These are phyloP conservation scores for Neotoma lepida DNA, from an alignment of 2,113 vertebrate species.

Conservation along the genomic window DNA sequence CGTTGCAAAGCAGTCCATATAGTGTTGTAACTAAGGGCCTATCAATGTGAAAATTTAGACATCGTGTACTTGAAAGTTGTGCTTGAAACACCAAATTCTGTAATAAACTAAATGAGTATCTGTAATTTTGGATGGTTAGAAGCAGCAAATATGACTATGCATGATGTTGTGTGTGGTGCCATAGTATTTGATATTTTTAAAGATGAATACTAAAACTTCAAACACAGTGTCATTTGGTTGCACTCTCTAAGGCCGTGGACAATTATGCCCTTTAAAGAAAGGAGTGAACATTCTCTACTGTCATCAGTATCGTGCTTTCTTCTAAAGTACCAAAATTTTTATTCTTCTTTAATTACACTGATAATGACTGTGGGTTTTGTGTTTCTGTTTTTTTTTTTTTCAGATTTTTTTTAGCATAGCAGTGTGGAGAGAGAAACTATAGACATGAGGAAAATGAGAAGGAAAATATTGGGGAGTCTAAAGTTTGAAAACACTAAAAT, in stretches of 20 bases:
- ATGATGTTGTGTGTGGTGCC: background rate
- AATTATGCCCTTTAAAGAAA: accelerated
- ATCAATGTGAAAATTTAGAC: background rate
- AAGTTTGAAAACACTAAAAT: background rate
- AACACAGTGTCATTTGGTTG: background rate
- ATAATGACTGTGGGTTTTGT: background rate
- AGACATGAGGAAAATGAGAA: background rate
- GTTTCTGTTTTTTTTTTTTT: background rate
- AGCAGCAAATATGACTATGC: background rate
- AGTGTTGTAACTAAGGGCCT: background rate
- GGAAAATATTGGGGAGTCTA: background rate
- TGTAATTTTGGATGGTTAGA: background rate
- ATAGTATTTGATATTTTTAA: background rate
- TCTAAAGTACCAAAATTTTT: background rate
- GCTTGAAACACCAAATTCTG: background rate
- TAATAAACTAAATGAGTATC: background rate
- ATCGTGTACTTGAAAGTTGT: background rate
- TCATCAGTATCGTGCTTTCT: background rate
- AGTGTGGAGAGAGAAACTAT: background rate
- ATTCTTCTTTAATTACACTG: background rate
- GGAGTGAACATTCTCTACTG: accelerated
- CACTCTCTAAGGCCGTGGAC: background rate
- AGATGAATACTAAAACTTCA: background rate
- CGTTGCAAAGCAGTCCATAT: accelerated
- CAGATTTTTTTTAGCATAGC: background rate